Conservation (phyloP, 2,113 vertebrate species). For the Prionailurus viverrinus region DNA sequence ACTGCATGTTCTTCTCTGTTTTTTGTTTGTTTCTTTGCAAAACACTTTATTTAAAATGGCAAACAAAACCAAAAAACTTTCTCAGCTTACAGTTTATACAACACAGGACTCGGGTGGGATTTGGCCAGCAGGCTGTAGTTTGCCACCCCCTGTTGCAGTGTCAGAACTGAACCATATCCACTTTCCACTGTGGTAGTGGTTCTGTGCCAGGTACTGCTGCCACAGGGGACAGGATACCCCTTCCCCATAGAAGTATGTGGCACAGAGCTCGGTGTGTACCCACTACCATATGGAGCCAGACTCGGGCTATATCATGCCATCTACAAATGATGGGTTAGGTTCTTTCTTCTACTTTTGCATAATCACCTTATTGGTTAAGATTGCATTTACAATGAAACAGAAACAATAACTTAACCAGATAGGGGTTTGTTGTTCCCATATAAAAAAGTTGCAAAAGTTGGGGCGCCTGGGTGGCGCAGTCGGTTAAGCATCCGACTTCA, state of each 20-base stretch:
- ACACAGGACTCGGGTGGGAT: neutral
- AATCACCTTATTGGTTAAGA: neutral
- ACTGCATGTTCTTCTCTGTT: neutral
- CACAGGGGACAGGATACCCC: rapidly evolving
- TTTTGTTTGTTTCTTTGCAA: neutral
- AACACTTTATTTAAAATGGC: neutral
- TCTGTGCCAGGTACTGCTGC: neutral
- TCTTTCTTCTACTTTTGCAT: neutral
- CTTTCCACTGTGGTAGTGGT: neutral
- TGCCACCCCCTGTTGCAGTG: neutral
- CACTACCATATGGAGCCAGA: neutral
- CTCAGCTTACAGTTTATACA: neutral
- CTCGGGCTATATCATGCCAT: neutral
- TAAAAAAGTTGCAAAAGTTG: neutral
- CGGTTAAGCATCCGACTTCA: too few species aligned
- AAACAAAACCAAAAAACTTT: neutral
- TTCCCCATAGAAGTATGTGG: neutral
- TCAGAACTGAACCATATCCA: neutral
- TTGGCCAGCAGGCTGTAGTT: neutral
- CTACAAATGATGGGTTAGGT: neutral
- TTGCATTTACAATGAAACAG: neutral
- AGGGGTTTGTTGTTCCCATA: neutral
- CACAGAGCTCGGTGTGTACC: neutral
- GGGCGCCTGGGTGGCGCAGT: too few species aligned
- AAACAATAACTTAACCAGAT: neutral